Conservation (phyloP, 2,888 invertebrate species). For the Scelioninae gen. 1 region DNA sequence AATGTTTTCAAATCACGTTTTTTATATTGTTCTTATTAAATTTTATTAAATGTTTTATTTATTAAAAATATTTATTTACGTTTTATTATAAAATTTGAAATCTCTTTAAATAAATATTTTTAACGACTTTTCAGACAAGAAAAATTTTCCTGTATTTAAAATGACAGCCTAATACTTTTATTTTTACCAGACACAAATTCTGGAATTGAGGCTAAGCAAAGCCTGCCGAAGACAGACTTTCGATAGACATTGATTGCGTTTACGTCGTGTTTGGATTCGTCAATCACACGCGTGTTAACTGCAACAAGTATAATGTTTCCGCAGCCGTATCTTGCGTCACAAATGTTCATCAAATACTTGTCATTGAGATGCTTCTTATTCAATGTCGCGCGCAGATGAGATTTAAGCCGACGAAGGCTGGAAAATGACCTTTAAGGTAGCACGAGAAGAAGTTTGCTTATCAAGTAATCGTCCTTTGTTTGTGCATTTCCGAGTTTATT, state of each 20-base stretch:
- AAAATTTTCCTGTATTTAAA: too few species aligned
- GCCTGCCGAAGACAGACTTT: conserved; percentile 19
- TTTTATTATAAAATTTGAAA: too few species aligned
- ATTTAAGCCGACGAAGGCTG: conserved; percentile 62
- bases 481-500: too few species aligned
- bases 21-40: too few species aligned
- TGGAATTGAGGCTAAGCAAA: conserved; percentile 21
- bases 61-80: too few species aligned
- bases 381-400: conserved; percentile 66
- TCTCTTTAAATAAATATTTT: too few species aligned
- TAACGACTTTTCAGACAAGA: too few species aligned
- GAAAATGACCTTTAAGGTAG: conserved; percentile 60
- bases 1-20: too few species aligned
- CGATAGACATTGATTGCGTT: too few species aligned
- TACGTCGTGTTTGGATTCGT: conserved; percentile 36
- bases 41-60: too few species aligned
- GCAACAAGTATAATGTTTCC: conserved; percentile 53
- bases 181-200: conserved; percentile 30
- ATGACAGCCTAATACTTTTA: conserved; percentile 10
- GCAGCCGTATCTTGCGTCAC: conserved; percentile 61
- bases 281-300: conserved; percentile 41
- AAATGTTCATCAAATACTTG: conserved; percentile 61
- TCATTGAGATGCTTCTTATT: conserved; percentile 67
- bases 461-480: neutral
- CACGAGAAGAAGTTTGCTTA: conserved; percentile 16